Evolutionary conservation across 2,888 invertebrate genomes (phyloP).

Genomic region (Amaurobius ferox): DNA sequence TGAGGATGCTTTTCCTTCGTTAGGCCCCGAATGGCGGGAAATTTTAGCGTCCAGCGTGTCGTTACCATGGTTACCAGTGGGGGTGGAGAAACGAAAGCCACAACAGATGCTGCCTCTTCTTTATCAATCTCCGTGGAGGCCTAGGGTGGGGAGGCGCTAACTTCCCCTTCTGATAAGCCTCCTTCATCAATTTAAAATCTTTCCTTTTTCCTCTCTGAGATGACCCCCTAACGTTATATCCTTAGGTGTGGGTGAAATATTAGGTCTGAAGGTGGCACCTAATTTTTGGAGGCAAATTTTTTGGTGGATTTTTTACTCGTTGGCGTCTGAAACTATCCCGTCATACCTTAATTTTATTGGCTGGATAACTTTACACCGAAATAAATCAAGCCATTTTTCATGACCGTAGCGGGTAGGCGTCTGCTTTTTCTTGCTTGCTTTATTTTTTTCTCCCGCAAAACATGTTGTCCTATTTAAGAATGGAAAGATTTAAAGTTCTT

Average conservation of each 20-base stretch:
- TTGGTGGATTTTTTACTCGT: constrained; percentile 4
- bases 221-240: constrained; percentile 53
- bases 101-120: constrained; percentile 71
- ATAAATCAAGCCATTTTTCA: constrained; percentile 25
- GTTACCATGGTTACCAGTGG: constrained; percentile 57
- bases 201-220: constrained; percentile 14
- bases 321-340: background rate
- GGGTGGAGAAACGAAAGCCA: constrained; percentile 48
- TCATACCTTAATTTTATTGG: constrained; percentile 12
- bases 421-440: background rate
- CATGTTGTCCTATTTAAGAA: background rate
- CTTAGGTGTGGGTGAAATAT: constrained; percentile 63
- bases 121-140: constrained; percentile 63
- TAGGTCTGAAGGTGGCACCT: constrained; percentile 49
- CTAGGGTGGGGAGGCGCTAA: constrained; percentile 21
- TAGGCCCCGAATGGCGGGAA: constrained; percentile 62
- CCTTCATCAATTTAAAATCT: constrained; percentile 71
- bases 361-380: constrained; percentile 2
- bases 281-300: constrained; percentile 41
- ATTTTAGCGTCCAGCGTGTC: constrained; percentile 70
- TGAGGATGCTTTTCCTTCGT: constrained; percentile 55
- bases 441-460: background rate
- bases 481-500: background rate
- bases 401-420: background rate
- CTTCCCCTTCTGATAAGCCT: constrained; percentile 64